Base-by-base conservation (phyloP, 2,888 invertebrate genomes). In the Troilus luridus region DNA sequence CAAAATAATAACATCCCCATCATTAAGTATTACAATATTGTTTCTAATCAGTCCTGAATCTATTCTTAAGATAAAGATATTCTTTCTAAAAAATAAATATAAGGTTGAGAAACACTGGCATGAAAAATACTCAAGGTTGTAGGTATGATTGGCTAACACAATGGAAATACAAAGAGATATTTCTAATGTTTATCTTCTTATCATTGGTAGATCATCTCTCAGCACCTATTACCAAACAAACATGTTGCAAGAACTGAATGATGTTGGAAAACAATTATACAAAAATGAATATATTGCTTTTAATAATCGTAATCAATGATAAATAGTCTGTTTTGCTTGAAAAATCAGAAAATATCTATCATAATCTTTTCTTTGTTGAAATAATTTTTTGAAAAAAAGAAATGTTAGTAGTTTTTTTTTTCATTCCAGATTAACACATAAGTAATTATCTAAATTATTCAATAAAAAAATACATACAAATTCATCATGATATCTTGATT, bases 201-300 rank as follows among this genome's bases (percentile, higher is more conserved):
- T 77, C 27, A 41, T 77, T 77, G 41, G 72, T 19, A 41, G 27
- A 77, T 77, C 72, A 17, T 77, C 19, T 77, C 19, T 41, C 41
- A 77, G 27, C 72, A 41, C 17, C 72, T 77, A 77, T 77, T 77
- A 27, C 27, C 7, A 89, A 89, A 27, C 17, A 89, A 89, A 59
- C 12, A 77, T 24, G 81, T 27, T 19, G 72, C 72, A 77, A 77
- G 2, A 77, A 41, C 27, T 88, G 12, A 58, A 58, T 90, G 56
- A 72, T 77, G 72, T 27, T 77, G 7, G 27, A 77, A 77, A 77
- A 17, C 17, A 19, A 2, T 8, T 27, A 12, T 67, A 41, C 27
- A 41, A 27, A 19, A 17, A 27, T 41, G 41, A 8, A 77, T 41
- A 17, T 41, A 77, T 17, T 27, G 67, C 12, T 72, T 14, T 27